These are phyloP conservation scores for Aldabrachelys gigantea DNA, from an alignment of 2,113 vertebrate genomes.

Conservation along the genomic window DNA sequence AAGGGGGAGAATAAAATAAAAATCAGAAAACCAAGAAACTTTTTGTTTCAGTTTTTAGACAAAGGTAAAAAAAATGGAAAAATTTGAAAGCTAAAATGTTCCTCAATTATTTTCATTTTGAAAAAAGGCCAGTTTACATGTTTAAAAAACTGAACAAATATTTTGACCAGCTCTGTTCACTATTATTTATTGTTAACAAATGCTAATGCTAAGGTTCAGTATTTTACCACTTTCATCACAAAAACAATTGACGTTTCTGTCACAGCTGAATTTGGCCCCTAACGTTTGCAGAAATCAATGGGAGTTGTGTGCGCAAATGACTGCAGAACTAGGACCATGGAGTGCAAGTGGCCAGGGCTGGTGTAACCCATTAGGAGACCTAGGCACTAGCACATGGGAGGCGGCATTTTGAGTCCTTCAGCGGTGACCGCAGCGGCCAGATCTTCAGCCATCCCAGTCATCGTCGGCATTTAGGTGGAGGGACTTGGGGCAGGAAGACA, in stretches of 20 bases:
- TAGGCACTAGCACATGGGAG: no score
- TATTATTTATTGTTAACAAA: neutral
- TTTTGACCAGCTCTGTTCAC: neutral
- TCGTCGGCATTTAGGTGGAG: no score
- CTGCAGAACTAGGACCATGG: slow-evolving; percentile 27
- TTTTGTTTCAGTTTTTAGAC: neutral
- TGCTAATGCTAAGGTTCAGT: neutral
- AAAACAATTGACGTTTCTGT: neutral
- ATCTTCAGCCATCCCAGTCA: no score
- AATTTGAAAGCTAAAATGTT: neutral
- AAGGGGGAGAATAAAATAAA: neutral
- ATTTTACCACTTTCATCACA: neutral
- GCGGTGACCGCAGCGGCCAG: no score
- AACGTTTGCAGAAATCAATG: slow-evolving; percentile 38
- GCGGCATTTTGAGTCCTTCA: no score
- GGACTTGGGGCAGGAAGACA: no score
- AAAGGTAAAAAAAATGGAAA: neutral
- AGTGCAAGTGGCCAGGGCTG: slow-evolving; percentile 14
- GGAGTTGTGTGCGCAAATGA: slow-evolving; percentile 14
- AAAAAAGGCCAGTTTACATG: neutral
- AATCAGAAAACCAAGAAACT: neutral
- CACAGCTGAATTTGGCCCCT: neutral
- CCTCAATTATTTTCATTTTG: neutral
- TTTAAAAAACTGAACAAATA: neutral
- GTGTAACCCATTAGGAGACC: no score